Evolutionary conservation across 2,888 invertebrate genomes (phyloP).

Genomic region (Hemicrepidius hirtus): DNA sequence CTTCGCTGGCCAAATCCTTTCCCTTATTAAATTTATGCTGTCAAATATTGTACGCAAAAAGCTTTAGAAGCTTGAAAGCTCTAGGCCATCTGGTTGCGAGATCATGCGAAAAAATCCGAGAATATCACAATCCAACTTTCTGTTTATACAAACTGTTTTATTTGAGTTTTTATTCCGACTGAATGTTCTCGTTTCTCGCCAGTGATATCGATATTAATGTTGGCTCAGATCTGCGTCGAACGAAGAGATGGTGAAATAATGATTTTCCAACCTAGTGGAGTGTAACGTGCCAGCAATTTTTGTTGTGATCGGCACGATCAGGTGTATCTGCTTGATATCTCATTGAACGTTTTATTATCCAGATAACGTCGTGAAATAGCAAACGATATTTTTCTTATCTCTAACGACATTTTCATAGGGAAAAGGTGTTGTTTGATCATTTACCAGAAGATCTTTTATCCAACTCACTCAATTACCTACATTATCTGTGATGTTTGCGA

Average conservation of each 20-base stretch:
- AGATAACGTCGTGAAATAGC: constrained; percentile 4
- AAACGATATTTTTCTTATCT: background rate
- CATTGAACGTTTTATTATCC: constrained; percentile 23
- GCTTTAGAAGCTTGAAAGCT: constrained; percentile 21
- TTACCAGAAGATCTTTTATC: too few species aligned
- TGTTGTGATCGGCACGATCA: constrained; percentile 36
- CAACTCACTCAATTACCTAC: too few species aligned
- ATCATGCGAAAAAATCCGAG: constrained; percentile 42
- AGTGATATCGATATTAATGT: constrained; percentile 47
- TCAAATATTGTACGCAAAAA: constrained; percentile 36
- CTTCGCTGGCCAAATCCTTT: constrained; percentile 12
- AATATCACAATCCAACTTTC: constrained; percentile 40
- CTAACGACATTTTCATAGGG: too few species aligned
- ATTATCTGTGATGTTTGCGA: too few species aligned
- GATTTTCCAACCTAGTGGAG: constrained; percentile 42
- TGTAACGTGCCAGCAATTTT: constrained; percentile 39
- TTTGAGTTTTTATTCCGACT: constrained; percentile 38
- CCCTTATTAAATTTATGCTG: constrained; percentile 37
- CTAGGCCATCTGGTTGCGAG: constrained; percentile 31
- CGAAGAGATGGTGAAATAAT: constrained; percentile 40
- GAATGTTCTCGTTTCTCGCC: constrained; percentile 32
- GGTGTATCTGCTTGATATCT: constrained; percentile 33
- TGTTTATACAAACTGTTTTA: constrained; percentile 46
- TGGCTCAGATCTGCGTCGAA: constrained; percentile 41
- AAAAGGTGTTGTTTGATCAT: too few species aligned